Conservation (phyloP, 2,797 vertebrate genomes). For the Acipenser oxyrinchus region DNA sequence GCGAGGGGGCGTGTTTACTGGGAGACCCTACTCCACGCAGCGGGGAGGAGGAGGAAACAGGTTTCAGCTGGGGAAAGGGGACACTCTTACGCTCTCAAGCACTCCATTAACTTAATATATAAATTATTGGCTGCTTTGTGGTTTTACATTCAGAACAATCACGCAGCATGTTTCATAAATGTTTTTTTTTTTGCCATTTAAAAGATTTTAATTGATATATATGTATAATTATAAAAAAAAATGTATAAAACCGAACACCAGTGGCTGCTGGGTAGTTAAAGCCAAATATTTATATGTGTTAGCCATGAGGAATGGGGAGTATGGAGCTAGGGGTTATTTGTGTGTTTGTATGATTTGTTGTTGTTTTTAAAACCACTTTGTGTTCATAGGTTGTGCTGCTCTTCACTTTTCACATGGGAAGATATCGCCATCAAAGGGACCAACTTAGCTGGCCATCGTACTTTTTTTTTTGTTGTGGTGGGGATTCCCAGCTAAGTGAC, state of each 20-base stretch:
- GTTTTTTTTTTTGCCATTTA: constrained; percentile 59
- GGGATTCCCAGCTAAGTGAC: constrained; percentile 50
- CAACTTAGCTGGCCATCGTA: constrained; percentile 51
- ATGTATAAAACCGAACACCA: constrained; percentile 69
- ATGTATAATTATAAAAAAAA: constrained; percentile 64
- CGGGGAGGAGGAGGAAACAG: neutral
- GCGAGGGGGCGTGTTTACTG: constrained; percentile 31
- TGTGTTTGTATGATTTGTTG: constrained; percentile 9
- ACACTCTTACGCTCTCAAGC: constrained; percentile 9
- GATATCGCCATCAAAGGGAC: constrained; percentile 62
- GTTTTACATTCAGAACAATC: constrained; percentile 63
- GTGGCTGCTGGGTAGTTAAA: constrained; percentile 62
- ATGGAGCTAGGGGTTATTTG: constrained; percentile 30
- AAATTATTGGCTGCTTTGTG: constrained; percentile 57
- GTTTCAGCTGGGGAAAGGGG: neutral
- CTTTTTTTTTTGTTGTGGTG: constrained; percentile 27
- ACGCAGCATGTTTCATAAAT: constrained; percentile 54
- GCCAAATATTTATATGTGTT: constrained; percentile 62
- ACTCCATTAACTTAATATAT: constrained; percentile 33
- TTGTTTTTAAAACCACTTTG: constrained; percentile 46
- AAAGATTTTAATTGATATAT: constrained; percentile 60
- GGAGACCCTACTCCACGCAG: constrained; percentile 12
- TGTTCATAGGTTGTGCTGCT: constrained; percentile 58
- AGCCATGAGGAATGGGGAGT: constrained; percentile 38
- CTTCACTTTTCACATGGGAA: constrained; percentile 35